Evolutionary conservation across 2,113 vertebrate species (phyloP), one percentile per base, ranked within the genome.

Genomic region (Paracanthobrama guichenoti): DNA sequence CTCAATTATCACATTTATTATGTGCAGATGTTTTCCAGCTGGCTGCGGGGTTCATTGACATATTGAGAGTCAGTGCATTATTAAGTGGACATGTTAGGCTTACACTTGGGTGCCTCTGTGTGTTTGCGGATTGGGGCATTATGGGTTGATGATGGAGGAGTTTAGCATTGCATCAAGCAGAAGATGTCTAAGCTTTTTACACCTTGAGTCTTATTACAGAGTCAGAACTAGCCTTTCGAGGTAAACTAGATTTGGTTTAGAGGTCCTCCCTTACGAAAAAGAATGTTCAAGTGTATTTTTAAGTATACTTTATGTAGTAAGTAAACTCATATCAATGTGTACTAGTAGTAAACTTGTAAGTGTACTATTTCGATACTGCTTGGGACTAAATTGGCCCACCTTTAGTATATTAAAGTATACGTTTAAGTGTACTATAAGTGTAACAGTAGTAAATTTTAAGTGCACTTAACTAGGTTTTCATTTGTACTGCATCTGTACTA

Each of bases 11-110:
- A 24, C 35, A 28, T 46, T 46, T 28, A 46, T 79, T 46, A 42
- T 39, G 9, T 79, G 35, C n/a, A 46, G 57, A 64, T 26, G 31
- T 79, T 78, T 79, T 10, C 39, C 39, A 64, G 77, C 24, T 46
- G n/a, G n/a, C 39, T 46, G n/a, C 26, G 28, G 2, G 39, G 39
- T 62, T 28, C n/a, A 44, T 9, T 46, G 55, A 39, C 46, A 14
- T 62, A 62, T 46, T 44, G 55, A 59, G 75, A 78, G 28, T 60
- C 35, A n/a, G 7, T 2, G 35, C 31, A 42, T 77, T 55, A 76
- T 53, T 39, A 42, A 16, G 22, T 78, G 53, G 20, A 44, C 69
- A 42, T 74, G 26, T 60, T 35, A 42, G 42, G 60, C 10, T 18
- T 39, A 46, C 60, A 44, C 50, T 31, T 80, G 13, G 13, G 22